A percentile compares a stretch with the other conserved stretches of the same genome.
Conservation (phyloP, 2,888 invertebrate genomes). For the Ramazzottius varieornatus region DNA sequence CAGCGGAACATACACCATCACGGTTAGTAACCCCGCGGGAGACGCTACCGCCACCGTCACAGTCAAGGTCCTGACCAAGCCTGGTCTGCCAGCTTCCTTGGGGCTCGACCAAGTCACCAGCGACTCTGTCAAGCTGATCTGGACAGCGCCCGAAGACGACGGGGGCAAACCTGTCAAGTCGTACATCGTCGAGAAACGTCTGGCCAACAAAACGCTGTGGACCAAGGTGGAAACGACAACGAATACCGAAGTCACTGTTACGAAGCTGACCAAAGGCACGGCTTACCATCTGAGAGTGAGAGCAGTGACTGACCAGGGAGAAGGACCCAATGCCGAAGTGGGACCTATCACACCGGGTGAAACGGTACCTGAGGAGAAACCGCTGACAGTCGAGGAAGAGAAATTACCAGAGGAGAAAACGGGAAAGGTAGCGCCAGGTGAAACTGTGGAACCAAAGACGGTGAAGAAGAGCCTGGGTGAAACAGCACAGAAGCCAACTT, state of each 20-base stretch:
- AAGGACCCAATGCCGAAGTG: not conserved
- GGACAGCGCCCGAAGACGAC: not conserved
- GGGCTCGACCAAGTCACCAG: not conserved
- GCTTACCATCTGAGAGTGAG: not conserved
- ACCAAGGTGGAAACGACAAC: conserved; percentile 1
- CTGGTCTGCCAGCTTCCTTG: not conserved
- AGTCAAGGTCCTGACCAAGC: not conserved
- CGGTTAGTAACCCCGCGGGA: not conserved
- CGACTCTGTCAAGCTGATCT: not conserved
- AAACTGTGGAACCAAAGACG: too few species aligned
- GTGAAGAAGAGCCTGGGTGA: too few species aligned
- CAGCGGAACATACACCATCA: not conserved
- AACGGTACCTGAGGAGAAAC: not conserved
- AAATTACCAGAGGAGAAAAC: not conserved
- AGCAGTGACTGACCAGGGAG: not conserved
- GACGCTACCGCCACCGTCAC: not conserved
- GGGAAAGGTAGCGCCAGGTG: not conserved
- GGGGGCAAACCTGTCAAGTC: not conserved
- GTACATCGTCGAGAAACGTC: conserved; percentile 3
- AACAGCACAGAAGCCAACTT: too few species aligned
- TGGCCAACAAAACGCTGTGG: conserved; percentile 2
- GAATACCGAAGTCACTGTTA: not conserved
- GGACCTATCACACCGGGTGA: not conserved
- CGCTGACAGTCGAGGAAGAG: not conserved
- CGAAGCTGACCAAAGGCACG: not conserved